These are phyloP conservation scores for Sylvilagus bachmani DNA, from an alignment of 2,113 vertebrate genomes.

Conservation along the genomic window DNA sequence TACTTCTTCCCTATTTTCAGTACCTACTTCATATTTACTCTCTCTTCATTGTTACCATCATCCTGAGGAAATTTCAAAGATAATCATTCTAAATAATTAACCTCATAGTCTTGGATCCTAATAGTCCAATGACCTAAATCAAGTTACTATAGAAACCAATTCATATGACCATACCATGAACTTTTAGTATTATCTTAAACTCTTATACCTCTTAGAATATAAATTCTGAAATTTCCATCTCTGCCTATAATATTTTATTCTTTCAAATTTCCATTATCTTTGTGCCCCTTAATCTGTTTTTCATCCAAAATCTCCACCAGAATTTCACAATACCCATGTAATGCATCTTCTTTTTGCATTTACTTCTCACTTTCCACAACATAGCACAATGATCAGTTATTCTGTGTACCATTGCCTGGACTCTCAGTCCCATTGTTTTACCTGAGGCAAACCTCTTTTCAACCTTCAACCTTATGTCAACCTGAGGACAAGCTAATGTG, in stretches of 20 bases:
- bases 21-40: not conserved
- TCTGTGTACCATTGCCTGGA: not conserved
- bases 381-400: not conserved
- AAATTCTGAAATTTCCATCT: conserved; percentile 38
- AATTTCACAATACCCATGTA: not conserved
- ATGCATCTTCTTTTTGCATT: not conserved
- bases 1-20: not conserved
- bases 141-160: not conserved
- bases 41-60: not conserved
- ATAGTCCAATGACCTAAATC: not conserved
- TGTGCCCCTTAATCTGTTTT: not conserved
- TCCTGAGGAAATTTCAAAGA: not conserved
- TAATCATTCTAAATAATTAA: not conserved
- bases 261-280: not conserved
- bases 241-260: not conserved
- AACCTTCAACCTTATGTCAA: not conserved
- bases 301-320: not conserved
- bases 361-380: not conserved
- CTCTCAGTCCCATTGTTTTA: not conserved
- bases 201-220: not conserved
- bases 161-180: not conserved
- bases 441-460: not conserved
- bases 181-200: not conserved
- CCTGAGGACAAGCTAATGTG: not conserved
- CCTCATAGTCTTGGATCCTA: not conserved